Base-by-base conservation (phyloP, 2,888 invertebrate genomes). In the Stenoptilia bipunctidactyla region DNA sequence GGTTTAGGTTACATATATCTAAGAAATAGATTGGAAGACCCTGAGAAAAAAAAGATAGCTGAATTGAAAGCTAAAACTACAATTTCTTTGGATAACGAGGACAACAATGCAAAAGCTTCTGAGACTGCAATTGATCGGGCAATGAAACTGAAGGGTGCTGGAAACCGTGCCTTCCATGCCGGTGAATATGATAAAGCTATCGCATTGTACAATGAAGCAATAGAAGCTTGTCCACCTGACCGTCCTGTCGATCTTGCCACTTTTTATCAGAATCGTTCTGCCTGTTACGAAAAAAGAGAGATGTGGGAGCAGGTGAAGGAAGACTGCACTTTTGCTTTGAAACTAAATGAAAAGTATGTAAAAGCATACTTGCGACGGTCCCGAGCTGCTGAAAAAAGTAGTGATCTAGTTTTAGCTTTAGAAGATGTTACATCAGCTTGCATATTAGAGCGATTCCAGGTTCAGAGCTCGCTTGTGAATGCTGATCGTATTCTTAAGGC, bases 241-340 rank as follows among this genome's bases (percentile, higher is more conserved):
- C 88, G 91, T 52, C 85, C 85, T 15, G 86, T 87, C 1, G 94
- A 94, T 52, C 76, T 96, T 40, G 91, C 97, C 0, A 96, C 94
- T 12, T 96, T 94, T 73, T 96, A 96, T 70, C 98, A 98, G 70
- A 98, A 98, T 66, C 89, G 97, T 55, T 98, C 97, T 9, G 98
- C 97, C 12, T 94, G 96, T 34, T 94, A 95, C 70, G 97, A 97
- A 70, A 93, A 96, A 70, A 80, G 96, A 61, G 90, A 92, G 71
- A 92, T 93, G 73, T 93, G 92, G 87, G 88, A 88, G 45, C 87
- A 91, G 48, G 96, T 96, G 0, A 92, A 94, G 58, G 89, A 90
- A 47, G 97, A 97, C 66, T 97, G 97, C 61, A 89, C 91, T 1
- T 89, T 87, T 59, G 96, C 98, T 1, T 84, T 98, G 27, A 89